Conservation (phyloP, 2,888 invertebrate species). For the Pomacea canaliculata region DNA sequence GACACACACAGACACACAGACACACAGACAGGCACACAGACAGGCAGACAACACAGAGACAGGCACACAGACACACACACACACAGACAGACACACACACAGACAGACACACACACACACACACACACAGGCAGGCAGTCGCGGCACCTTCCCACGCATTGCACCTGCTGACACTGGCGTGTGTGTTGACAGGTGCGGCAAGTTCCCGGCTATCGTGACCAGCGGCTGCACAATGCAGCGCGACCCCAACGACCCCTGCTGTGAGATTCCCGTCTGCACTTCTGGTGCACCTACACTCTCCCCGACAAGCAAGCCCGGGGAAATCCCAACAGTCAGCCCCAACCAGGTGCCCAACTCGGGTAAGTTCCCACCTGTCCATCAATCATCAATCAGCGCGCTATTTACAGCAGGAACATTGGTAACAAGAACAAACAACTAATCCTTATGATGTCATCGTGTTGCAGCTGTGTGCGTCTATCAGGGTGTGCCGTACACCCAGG, state of each 20-base stretch:
- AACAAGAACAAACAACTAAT: no score
- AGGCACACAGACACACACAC: no score
- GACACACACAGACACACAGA: no score
- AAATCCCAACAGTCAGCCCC: background rate
- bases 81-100: no score
- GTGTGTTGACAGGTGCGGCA: conserved; percentile 22
- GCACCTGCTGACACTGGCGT: no score
- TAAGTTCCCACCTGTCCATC: background rate
- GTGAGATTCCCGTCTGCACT: conserved; percentile 49
- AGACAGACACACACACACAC: no score
- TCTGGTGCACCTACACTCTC: background rate
- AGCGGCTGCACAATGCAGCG: conserved; percentile 48
- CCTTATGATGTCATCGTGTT: background rate
- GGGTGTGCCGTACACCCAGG: conserved; percentile 45
- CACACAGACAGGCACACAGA: no score
- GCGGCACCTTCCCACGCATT: no score
- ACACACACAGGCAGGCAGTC: no score
- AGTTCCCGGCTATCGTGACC: conserved; percentile 25
- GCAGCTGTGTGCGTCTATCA: conserved; percentile 52
- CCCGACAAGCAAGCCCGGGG: background rate
- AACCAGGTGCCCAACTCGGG: conserved; percentile 3
- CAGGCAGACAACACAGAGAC: no score
- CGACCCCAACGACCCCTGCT: conserved; percentile 56
- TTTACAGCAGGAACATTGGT: no score
- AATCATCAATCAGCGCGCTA: no score